These are phyloP conservation scores for Lepidonotus clava DNA, from an alignment of 2,888 invertebrate genomes.

Conservation along the genomic window DNA sequence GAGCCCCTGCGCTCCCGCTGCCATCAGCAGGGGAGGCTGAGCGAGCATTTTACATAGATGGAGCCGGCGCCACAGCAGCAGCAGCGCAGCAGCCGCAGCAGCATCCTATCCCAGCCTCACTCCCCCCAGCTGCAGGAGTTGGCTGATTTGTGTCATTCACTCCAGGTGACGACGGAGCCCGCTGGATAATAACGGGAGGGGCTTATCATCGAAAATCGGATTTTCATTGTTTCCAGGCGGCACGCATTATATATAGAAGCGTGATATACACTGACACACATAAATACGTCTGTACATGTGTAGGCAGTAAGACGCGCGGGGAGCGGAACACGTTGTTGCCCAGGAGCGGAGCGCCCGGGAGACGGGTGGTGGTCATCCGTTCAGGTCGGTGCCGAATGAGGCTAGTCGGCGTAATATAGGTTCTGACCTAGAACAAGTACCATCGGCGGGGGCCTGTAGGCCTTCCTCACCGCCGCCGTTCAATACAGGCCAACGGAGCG, in stretches of 20 bases:
- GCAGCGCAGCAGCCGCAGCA: conserved; percentile 12
- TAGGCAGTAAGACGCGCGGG: no score
- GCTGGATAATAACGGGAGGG: neutral
- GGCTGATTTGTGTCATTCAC: conserved; percentile 35
- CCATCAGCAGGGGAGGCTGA: neutral
- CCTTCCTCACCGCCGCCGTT: neutral
- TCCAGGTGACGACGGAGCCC: conserved; percentile 21
- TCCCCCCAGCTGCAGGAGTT: neutral
- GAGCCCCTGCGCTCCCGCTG: neutral
- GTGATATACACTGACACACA: no score
- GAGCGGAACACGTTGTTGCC: no score
- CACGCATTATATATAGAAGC: no score
- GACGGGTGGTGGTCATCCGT: conserved; percentile 20
- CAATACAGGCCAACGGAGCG: conserved; percentile 44
- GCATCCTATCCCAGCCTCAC: neutral
- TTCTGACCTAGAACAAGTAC: conserved; percentile 45
- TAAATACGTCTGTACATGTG: no score
- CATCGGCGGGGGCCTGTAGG: neutral
- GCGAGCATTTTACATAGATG: neutral
- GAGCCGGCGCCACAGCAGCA: neutral
- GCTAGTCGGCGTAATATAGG: conserved; percentile 25
- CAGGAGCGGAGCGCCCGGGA: no score
- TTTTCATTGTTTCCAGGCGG: no score
- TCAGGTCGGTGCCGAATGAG: conserved; percentile 43
- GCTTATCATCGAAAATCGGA: no score